Base-by-base conservation (phyloP, 2,113 vertebrate species). In the Poecile atricapillus region DNA sequence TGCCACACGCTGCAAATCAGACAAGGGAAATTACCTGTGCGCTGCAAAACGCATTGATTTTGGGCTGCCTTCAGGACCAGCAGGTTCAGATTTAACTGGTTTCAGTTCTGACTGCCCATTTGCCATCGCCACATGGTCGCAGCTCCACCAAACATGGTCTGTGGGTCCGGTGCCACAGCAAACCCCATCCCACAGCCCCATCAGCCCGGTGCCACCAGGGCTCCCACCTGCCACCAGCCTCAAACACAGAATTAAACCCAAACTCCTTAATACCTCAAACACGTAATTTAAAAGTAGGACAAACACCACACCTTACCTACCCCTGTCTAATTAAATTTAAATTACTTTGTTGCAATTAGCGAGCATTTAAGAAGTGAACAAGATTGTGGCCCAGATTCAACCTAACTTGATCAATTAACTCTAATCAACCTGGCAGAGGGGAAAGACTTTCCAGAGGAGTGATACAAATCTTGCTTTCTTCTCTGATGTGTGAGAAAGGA, bases 71-170 rank as follows among this genome's bases (percentile, higher is more conserved):
- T 44, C 3, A 24, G 44, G 68, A 75, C 28, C 2, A 11, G 24
- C 47, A 15, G 43, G 8, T 5, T 74, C 30, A 4, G 16, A 3
- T 33, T 24, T 3, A 20, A 35, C 21, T 17, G 59, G 1, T 56
- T 82, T 67, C 3, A 19, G 43, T 3, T 17, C 31, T 9, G 50
- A 5, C 0, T 25, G 77, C 68, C 25, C 19, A 0, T 28, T 4
- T 22, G 46, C 55, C 37, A 5, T 10, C 5, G 1, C 14, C 27
- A 13, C 14, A 3, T 0, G 7, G 27, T 0, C 3, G 56, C 1
- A 2, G 46, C 39, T 6, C 44, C 41, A 10, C 33, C 24, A 18
- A 5, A 52, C 55, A 4, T 0, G 8, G 33, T 5, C 60, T 4
- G 31, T 5, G 39, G 15, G 8, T 9, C 2, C 28, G 19, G 43